A percentile compares a stretch with the other conserved stretches of the same genome.
These are phyloP conservation scores for Vidua chalybeata DNA, from an alignment of 2,113 vertebrate species.

Conservation along the genomic window DNA sequence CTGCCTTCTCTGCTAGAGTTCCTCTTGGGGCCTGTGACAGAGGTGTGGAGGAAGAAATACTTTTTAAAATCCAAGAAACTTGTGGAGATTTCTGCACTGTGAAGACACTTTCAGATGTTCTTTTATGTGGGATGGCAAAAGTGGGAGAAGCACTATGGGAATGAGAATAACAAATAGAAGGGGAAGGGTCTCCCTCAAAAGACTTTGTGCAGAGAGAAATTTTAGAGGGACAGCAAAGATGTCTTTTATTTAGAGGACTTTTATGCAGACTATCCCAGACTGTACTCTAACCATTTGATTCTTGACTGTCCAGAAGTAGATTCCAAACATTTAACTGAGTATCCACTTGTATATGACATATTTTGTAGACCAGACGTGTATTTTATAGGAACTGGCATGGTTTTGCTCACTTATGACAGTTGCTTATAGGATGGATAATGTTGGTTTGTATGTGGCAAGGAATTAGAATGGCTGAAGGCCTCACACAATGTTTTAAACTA, in stretches of 20 bases:
- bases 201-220: background rate
- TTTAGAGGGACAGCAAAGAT: background rate
- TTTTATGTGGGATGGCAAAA: background rate
- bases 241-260: background rate
- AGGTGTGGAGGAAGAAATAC: background rate
- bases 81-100: background rate
- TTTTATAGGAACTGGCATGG: background rate
- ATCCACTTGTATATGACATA: background rate
- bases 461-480: background rate
- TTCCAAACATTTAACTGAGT: background rate
- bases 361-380: background rate
- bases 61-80: background rate
- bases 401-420: background rate
- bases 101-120: background rate
- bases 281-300: background rate
- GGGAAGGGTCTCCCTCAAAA: background rate
- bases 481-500: background rate
- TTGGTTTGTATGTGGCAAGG: background rate
- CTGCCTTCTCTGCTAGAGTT: background rate
- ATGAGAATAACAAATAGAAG: background rate
- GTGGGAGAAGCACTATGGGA: background rate
- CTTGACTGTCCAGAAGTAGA: background rate
- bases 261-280: background rate
- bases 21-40: background rate
- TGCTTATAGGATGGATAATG: background rate